Base-by-base conservation (phyloP, 2,797 vertebrate species). In the Apodemus agrarius region DNA sequence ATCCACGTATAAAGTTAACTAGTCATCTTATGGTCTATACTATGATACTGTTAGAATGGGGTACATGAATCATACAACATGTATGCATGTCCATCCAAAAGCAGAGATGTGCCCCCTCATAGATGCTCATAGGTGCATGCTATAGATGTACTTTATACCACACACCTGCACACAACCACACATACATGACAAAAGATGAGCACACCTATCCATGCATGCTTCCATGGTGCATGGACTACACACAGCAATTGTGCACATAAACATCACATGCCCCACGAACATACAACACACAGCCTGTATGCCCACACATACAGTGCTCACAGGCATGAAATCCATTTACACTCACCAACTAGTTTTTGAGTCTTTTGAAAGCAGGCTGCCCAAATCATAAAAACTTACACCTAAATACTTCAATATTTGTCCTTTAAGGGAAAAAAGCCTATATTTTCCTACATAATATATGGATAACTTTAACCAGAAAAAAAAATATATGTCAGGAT, bases 1-100 rank as follows among this genome's bases (percentile, higher is more conserved):
- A 49, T 1, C 14, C 31, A n/a, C 6, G 0, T 1, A 3, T 24
- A 0, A 2, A 78, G 31, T 29, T 57, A 22, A n/a, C 14, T 81
- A 31, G 34, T 24, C 37, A 24, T 37, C 63, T 29, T 59, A 6
- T 8, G 16, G 26, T 13, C n/a, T 14, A 0, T 13, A 26, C 49
- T 26, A 65, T 1, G 17, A 37, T 4, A 8, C 3, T 22, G 65
- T 31, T 3, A 3, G 3, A 14, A 13, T 2, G 26, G 54, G 46
- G 29, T 8, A 43, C 26, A 3, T 10, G 61, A 34, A 22, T 9
- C 61, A 8, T 26, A 83, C 81, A 31, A 65, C 57, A 78, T 54
- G n/a, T 54, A 29, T 54, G 9, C 12, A 52, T 46, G 78, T 16
- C 46, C 6, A 74, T 57, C 49, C n/a, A 61, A 19, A 61, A 43